These are phyloP conservation scores for Prunella fulvescens DNA, from an alignment of 2,113 vertebrate species.

Conservation along the genomic window DNA sequence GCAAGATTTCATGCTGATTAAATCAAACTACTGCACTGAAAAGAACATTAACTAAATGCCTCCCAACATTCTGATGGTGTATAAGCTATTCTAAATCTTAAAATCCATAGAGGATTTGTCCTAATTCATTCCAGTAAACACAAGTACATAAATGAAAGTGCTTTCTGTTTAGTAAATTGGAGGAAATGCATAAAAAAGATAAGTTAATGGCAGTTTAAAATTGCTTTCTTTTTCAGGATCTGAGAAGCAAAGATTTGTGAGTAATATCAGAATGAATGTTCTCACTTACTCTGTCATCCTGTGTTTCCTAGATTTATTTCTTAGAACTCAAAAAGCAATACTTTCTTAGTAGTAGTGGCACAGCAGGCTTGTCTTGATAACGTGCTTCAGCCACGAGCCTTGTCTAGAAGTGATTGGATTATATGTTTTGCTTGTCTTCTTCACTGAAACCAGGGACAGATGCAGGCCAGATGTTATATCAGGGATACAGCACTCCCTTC, in stretches of 20 bases:
- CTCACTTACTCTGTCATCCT: background rate
- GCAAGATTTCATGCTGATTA: constrained; percentile 29
- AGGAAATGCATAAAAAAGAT: background rate
- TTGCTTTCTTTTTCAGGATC: background rate
- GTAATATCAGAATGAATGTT: background rate
- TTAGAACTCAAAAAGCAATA: background rate
- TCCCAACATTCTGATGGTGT: background rate
- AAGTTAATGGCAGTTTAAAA: background rate
- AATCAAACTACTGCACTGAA: constrained; percentile 20
- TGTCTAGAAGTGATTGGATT: background rate
- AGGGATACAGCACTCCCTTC: background rate
- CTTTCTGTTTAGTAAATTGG: background rate
- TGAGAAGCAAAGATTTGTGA: background rate
- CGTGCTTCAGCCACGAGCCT: background rate
- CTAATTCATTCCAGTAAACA: background rate
- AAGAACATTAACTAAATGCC: constrained; percentile 16
- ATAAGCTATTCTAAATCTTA: background rate
- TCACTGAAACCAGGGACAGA: background rate
- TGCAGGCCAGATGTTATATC: background rate
- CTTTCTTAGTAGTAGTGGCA: background rate
- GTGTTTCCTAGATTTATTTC: background rate
- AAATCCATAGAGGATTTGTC: background rate
- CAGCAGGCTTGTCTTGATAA: background rate
- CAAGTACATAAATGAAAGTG: background rate
- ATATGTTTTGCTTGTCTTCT: background rate